Percentiles rank a stretch among this genome's conserved stretches.
These are phyloP conservation scores for Gortyna flavago DNA, from an alignment of 2,888 invertebrate species.

Conservation along the genomic window DNA sequence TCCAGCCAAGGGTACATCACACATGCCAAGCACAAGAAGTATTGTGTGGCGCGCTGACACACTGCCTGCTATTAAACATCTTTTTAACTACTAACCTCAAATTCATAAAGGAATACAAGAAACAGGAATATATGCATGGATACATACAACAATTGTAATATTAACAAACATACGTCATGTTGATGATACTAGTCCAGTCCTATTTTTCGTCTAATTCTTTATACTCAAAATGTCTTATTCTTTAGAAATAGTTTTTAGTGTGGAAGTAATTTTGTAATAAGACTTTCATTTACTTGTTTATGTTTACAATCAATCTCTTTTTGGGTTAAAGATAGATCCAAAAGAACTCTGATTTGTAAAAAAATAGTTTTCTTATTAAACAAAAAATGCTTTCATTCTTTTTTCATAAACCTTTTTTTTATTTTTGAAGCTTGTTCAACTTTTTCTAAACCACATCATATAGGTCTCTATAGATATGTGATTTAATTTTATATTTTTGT, in stretches of 20 bases:
- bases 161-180: background rate
- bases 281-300: background rate
- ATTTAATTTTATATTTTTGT: background rate
- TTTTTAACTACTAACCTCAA: conserved; percentile 20
- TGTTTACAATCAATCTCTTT: background rate
- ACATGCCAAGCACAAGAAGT: conserved; percentile 2
- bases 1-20: background rate
- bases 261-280: background rate
- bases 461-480: background rate
- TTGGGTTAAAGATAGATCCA: background rate
- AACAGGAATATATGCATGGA: background rate
- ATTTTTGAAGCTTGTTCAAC: background rate
- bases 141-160: background rate
- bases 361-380: background rate
- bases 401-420: background rate
- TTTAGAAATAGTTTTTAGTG: background rate
- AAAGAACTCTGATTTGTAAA: no score
- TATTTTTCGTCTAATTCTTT: background rate
- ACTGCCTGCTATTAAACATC: background rate
- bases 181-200: background rate
- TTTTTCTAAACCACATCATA: background rate
- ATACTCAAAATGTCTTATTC: background rate
- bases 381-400: background rate
- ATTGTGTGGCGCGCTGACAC: conserved; percentile 26
- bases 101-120: background rate